Percentiles rank a stretch among this genome's conserved stretches.
Conservation (phyloP, 2,888 invertebrate genomes). For the Iselma pallidipennis region DNA sequence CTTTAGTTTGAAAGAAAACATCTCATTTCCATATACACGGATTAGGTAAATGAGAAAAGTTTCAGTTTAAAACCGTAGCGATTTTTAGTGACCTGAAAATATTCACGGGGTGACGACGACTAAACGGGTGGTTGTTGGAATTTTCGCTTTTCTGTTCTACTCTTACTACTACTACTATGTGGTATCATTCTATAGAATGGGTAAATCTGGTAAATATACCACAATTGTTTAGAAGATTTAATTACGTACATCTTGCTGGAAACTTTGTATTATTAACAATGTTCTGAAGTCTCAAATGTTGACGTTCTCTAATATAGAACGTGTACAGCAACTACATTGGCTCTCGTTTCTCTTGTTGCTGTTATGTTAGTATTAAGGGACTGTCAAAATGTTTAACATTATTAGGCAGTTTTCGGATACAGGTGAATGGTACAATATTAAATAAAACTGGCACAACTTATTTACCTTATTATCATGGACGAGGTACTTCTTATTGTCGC, state of each 20-base stretch:
- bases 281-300: background rate
- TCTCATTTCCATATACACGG: background rate
- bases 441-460: background rate
- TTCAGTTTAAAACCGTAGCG: background rate
- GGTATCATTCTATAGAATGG: background rate
- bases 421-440: background rate
- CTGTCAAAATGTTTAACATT: background rate
- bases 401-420: background rate
- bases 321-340: background rate
- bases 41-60: constrained; percentile 7
- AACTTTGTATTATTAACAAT: constrained; percentile 1
- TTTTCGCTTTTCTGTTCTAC: background rate
- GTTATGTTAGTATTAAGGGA: too few species aligned
- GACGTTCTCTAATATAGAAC: background rate
- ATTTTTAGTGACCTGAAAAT: constrained; percentile 3
- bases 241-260: background rate
- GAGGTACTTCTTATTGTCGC: too few species aligned
- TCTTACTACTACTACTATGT: too few species aligned
- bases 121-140: too few species aligned
- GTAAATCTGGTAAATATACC: background rate
- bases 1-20: background rate
- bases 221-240: constrained; percentile 2
- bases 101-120: background rate
- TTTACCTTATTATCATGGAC: too few species aligned
- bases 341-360: too few species aligned